phyloP scores from a whole-genome alignment of 1,140 invertebrate genomes.

The Drosophila ohnishii region DNA sequence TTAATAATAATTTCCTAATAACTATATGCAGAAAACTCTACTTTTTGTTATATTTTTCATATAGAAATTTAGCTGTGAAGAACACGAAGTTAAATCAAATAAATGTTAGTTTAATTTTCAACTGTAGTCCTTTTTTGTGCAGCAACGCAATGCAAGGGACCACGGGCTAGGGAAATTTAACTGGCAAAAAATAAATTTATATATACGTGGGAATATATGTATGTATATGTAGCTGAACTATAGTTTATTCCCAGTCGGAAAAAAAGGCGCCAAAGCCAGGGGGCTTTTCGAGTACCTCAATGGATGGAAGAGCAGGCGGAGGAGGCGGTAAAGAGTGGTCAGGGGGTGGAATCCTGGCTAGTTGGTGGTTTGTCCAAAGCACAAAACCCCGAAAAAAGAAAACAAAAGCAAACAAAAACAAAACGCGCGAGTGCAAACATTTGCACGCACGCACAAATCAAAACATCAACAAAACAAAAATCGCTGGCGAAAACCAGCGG shows the following conservation, averaged over 20 bases:
- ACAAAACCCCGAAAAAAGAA: conserved; percentile 39
- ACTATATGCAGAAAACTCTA: accelerated
- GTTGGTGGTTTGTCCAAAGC: conserved; percentile 48
- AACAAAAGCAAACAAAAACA: conserved; percentile 56
- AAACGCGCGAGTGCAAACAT: conserved; percentile 77
- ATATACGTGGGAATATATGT: conserved; percentile 19
- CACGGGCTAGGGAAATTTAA: conserved; percentile 52
- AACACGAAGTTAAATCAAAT: background rate
- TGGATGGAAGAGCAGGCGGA: background rate
- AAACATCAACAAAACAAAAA: conserved; percentile 77
- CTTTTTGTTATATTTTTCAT: background rate
- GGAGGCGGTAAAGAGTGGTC: background rate
- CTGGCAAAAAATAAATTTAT: conserved; percentile 49
- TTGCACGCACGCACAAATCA: conserved; percentile 80
- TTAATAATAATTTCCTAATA: too few species aligned
- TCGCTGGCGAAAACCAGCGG: conserved; percentile 60
- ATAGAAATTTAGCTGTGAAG: background rate
- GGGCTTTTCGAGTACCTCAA: conserved; percentile 34
- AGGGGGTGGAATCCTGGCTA: conserved; percentile 18
- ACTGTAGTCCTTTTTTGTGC: conserved; percentile 10
- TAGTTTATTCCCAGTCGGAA: conserved; percentile 23
- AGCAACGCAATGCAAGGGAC: conserved; percentile 13
- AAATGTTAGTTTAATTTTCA: background rate
- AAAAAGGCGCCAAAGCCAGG: conserved; percentile 26
- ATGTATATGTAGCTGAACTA: conserved; percentile 29